Evolutionary conservation across 2,113 vertebrate genomes (phyloP), one percentile per base, ranked within the genome.

Genomic region (Gnathonemus echidnorhynchus): DNA sequence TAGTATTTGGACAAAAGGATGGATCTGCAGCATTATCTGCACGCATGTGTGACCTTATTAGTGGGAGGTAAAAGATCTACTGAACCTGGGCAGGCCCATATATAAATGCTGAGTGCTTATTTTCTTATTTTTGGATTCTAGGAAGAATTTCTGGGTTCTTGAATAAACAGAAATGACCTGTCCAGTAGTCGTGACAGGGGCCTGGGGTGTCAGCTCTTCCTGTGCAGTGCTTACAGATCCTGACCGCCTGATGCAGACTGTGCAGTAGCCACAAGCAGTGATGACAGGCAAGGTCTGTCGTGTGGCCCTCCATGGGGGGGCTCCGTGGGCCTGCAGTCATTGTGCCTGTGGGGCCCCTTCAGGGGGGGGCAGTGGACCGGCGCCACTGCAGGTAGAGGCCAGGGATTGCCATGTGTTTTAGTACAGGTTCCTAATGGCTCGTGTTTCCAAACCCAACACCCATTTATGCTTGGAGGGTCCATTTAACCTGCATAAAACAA

Each of bases 321-420:
- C 39, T 53, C 52, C 48, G 21, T 42, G 21, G 45, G 49, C 5
- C 42, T 62, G 42, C 45, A 27, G 35, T 66, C 62, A 27, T 49
- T 5, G 35, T 58, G 84, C 89, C 91, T 42, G 89, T 45, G 9
- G 83, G 53, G 52, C 7, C 45, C 88, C 31, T 56, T 21, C 39
- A 21, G 19, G 46, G 52, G 52, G 17, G 27, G 31, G 13, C 89
- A 27, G 50, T 31, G 15, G 45, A 53, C 86, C 31, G 27, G 31
- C n/a, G 24, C 53, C n/a, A 66, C 58, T 27, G n/a, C 62, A 85
- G 89, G 35, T 46, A 8, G 53, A 21, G 53, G 24, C 62, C 49
- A 15, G 88, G 89, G 48, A 35, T 89, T 88, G 91, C 91, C 90
- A 89, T 88, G 91, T 92, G 88, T 91, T 83, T 91, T 90, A 88